Evolutionary conservation across 2,888 invertebrate species (phyloP).

Genomic region (Noctua comes): DNA sequence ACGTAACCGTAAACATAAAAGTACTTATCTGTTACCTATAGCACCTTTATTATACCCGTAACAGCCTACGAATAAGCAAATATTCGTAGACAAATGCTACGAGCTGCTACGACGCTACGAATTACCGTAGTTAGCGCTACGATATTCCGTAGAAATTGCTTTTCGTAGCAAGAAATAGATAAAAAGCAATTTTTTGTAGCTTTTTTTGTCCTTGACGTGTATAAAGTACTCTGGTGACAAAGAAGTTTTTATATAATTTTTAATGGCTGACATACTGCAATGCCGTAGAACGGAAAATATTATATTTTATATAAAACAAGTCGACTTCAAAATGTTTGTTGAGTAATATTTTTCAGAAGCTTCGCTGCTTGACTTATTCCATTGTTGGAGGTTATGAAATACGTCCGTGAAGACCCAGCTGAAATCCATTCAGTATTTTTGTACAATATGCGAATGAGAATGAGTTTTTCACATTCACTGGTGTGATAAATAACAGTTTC

Average conservation of each 20-base stretch:
- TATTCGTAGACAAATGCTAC: conserved; percentile 51
- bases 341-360: conserved; percentile 45
- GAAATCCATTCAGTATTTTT: conserved; percentile 38
- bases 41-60: conserved; percentile 6
- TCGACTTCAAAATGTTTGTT: conserved; percentile 23
- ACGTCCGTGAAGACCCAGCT: conserved; percentile 24
- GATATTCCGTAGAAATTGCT: conserved; percentile 23
- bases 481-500: conserved; percentile 5
- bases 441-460: conserved; percentile 39
- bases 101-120: conserved; percentile 52
- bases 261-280: conserved; percentile 10
- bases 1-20: conserved; percentile 28
- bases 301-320: conserved; percentile 14
- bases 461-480: conserved; percentile 21
- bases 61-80: conserved; percentile 35
- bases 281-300: conserved; percentile 10
- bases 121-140: conserved; percentile 44
- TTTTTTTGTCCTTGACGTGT: conserved; percentile 34
- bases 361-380: conserved; percentile 45
- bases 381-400: conserved; percentile 54
- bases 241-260: conserved; percentile 10
- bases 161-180: conserved; percentile 31
- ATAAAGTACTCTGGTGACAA: background rate
- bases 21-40: conserved; percentile 16
- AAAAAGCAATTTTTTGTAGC: conserved; percentile 1